These are phyloP conservation scores for Drosophila recens DNA, from an alignment of 2,888 invertebrate genomes.

Conservation along the genomic window DNA sequence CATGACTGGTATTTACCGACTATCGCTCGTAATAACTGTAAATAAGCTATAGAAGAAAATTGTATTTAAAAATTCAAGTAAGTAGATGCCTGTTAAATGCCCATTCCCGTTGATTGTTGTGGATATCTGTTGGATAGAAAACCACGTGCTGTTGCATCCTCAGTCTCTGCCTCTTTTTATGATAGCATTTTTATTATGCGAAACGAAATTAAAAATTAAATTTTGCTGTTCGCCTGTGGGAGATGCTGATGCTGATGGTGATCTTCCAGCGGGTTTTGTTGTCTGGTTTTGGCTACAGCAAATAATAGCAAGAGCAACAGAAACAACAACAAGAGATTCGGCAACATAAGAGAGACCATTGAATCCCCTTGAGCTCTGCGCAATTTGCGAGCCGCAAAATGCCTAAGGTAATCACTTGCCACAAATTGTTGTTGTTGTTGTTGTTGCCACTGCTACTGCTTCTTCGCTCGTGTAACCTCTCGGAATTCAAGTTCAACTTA, in stretches of 20 bases:
- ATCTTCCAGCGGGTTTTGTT: constrained; percentile 48
- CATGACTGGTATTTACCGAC: neutral
- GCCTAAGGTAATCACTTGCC: constrained; percentile 76
- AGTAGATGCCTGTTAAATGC: constrained; percentile 30
- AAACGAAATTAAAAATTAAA: constrained; percentile 79
- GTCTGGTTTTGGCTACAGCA: constrained; percentile 45
- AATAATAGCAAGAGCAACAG: constrained; percentile 38
- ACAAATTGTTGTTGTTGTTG: constrained; percentile 56
- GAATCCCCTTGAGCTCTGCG: constrained; percentile 69
- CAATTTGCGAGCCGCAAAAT: constrained; percentile 77
- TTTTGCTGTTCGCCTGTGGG: constrained; percentile 56
- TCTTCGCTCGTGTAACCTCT: constrained; percentile 3
- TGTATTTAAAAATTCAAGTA: constrained; percentile 19
- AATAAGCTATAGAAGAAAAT: constrained; percentile 12
- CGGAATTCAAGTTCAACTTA: constrained; percentile 50
- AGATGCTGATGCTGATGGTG: constrained; percentile 58
- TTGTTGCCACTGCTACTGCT: constrained; percentile 17
- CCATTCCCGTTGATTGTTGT: constrained; percentile 20
- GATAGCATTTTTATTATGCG: constrained; percentile 70
- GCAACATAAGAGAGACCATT: constrained; percentile 22
- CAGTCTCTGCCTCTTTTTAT: constrained; percentile 20
- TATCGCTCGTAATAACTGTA: neutral
- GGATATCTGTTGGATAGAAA: neutral
- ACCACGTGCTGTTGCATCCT: constrained; percentile 14
- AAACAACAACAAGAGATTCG: constrained; percentile 34